Evolutionary conservation across 2,888 invertebrate genomes (phyloP).

Genomic region (Papilio demoleus): DNA sequence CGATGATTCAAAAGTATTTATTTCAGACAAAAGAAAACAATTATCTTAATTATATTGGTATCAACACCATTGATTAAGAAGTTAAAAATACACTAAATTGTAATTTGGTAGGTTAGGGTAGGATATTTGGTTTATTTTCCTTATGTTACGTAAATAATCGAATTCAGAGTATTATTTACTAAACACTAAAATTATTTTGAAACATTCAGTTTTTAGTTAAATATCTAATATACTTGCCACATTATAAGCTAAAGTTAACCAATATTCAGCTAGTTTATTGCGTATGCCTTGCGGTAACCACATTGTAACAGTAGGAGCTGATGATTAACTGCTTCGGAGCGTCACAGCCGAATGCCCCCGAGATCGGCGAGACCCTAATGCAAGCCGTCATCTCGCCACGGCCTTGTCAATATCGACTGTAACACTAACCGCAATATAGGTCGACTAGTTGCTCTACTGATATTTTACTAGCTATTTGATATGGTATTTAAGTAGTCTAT

Average conservation of each 20-base stretch:
- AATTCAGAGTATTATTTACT: no score
- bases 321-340: slow-evolving; percentile 47
- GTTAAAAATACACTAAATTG: no score
- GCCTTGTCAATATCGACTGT: slow-evolving; percentile 64
- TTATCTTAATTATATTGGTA: no score
- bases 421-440: slow-evolving; percentile 60
- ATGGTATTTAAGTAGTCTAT: slow-evolving; percentile 1
- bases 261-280: slow-evolving; percentile 23
- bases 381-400: slow-evolving; percentile 62
- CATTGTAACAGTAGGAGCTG: slow-evolving; percentile 54
- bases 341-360: slow-evolving; percentile 51
- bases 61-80: no score
- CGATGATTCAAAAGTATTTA: no score
- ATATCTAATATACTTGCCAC: not conserved
- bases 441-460: slow-evolving; percentile 45
- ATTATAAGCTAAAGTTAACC: slow-evolving; percentile 28
- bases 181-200: no score
- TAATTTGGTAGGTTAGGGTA: no score
- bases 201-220: not conserved
- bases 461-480: slow-evolving; percentile 18
- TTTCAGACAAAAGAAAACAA: no score
- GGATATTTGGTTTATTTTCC: no score
- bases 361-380: slow-evolving; percentile 70
- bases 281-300: slow-evolving; percentile 44
- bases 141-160: no score